Conservation (phyloP, 35 echinoderm and acorn worm genomes). For the Eucidaris tribuloides region DNA sequence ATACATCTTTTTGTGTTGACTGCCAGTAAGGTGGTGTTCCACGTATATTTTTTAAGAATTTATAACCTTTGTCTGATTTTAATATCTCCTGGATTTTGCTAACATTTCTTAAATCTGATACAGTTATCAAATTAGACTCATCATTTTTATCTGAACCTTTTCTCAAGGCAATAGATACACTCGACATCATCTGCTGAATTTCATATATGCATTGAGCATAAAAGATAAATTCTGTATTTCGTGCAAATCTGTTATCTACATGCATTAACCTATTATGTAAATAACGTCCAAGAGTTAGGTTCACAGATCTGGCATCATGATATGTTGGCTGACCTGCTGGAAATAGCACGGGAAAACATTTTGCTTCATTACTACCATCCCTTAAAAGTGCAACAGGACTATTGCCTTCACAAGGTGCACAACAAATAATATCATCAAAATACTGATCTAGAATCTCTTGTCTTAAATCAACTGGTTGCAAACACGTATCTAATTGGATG, state of each 20-base stretch:
- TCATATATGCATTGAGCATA: conserved; percentile 64
- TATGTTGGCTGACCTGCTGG: conserved; percentile 24
- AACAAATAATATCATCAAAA: conserved; percentile 49
- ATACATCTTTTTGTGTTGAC: conserved; percentile 55
- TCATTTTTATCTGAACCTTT: conserved; percentile 12
- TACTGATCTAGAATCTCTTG: conserved; percentile 48
- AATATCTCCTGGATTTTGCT: neutral
- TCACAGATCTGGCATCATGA: conserved; percentile 17
- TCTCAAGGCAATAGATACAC: conserved; percentile 70
- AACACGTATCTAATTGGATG: conserved; percentile 25
- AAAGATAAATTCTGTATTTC: conserved; percentile 68
- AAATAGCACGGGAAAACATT: conserved; percentile 31
- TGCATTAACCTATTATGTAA: conserved; percentile 42
- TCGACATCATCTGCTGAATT: conserved; percentile 52
- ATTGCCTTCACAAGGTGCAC: conserved; percentile 78
- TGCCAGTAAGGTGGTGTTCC: conserved; percentile 83
- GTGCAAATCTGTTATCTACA: conserved; percentile 63
- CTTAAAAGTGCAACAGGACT: conserved; percentile 49
- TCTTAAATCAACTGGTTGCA: conserved; percentile 60
- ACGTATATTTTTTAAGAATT: conserved; percentile 66
- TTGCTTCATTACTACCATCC: conserved; percentile 30
- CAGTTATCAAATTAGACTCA: neutral
- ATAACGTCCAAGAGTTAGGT: conserved; percentile 42
- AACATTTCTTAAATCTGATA: neutral
- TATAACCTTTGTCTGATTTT: conserved; percentile 45